Base-by-base conservation (phyloP, 2,888 invertebrate genomes). In the Sarcophaga rosellei region DNA sequence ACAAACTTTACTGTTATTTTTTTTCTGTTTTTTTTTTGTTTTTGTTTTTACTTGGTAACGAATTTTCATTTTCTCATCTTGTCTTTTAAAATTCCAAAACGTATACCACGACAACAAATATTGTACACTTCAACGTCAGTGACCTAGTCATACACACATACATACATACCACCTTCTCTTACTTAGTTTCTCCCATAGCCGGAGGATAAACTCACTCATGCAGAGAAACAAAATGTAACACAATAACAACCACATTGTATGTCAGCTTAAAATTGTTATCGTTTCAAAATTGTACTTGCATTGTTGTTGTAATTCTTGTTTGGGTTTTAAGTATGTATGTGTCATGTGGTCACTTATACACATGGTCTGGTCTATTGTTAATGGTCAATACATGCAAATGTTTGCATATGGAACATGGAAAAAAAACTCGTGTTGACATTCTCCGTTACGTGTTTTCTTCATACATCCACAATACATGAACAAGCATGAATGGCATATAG, bases 371-470 rank as follows among this genome's bases (percentile, higher is more conserved):
- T 53, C 35, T 25, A 47, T 69, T 81, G 68, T 53, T 75, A 68
- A 74, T 62, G 62, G 62, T 47, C 62, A 65, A 45, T 63, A 1
- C 20, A 61, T 62, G 63, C 57, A 59, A 62, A 62, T 68, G 68
- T 17, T 63, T n/a, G 53, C 75, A 81, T 81, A 81, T 75, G 69
- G 63, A 75, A 69, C 44, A 25, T n/a, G 23, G 25, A 25, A 23
- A 77, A 25, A 11, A 47, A 25, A 5, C 10, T 63, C 4, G 12
- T 59, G 21, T 68, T 66, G 76, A 74, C 69, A 65, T 44, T 45
- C 20, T 66, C 20, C 25, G 23, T 80, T 73, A 68, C 47, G 62
- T 68, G 72, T 61, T 53, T 59, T 47, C 47, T 23, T 73, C 11
- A 17, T 15, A 25, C 65, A 73, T 25, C 25, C 66, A 25, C 25